These are phyloP conservation scores for Ptychobarbus kaznakovi DNA, from an alignment of 2,797 vertebrate genomes.

Conservation along the genomic window DNA sequence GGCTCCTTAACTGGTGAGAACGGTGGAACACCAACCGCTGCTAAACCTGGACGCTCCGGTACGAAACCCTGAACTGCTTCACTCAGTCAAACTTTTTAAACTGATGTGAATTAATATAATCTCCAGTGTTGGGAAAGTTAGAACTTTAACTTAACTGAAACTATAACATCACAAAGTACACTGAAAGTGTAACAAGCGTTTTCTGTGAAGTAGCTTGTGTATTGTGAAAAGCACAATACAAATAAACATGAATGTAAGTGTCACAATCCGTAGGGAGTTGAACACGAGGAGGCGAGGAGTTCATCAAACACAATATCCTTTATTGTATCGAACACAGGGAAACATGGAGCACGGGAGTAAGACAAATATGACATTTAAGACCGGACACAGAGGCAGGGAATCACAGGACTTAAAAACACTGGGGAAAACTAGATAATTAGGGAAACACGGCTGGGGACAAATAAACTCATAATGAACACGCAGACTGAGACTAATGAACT, in stretches of 20 bases:
- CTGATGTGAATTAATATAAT: neutral
- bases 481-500: too few species aligned
- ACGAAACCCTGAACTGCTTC: constrained; percentile 57
- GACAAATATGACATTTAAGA: too few species aligned
- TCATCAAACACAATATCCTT: too few species aligned
- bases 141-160: neutral
- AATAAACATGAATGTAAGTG: neutral
- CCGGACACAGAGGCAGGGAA: too few species aligned
- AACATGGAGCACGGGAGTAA: too few species aligned
- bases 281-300: too few species aligned
- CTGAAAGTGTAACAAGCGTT: neutral
- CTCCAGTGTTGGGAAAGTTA: neutral
- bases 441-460: too few species aligned
- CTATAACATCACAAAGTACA: neutral
- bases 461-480: too few species aligned
- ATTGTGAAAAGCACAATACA: neutral
- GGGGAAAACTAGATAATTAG: too few species aligned
- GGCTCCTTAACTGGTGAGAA: constrained; percentile 94
- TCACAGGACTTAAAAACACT: too few species aligned
- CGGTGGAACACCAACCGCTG: constrained; percentile 84
- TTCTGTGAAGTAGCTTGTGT: neutral
- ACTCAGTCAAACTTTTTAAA: neutral
- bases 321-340: too few species aligned
- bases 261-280: too few species aligned
- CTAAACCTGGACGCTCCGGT: constrained; percentile 88